Percentiles rank a stretch among this genome's conserved stretches.
These are phyloP conservation scores for Serripes groenlandicus DNA, from an alignment of 2,888 invertebrate species.

Conservation along the genomic window DNA sequence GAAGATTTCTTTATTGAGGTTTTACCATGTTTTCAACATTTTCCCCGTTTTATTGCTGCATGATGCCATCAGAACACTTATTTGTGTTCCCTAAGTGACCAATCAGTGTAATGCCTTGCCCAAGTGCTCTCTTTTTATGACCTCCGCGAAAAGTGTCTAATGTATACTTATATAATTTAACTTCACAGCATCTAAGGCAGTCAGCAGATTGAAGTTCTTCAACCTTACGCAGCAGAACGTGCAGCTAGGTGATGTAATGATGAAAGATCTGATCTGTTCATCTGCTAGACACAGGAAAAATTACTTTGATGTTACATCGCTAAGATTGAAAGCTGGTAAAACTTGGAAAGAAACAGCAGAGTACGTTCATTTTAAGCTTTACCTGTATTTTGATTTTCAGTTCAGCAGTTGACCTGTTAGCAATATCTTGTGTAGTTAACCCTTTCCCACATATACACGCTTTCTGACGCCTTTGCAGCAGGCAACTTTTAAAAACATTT, in stretches of 20 bases:
- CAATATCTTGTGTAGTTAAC: no score
- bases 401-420: no score
- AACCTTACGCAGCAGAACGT: constrained; percentile 66
- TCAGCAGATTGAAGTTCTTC: constrained; percentile 70
- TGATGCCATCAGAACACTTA: no score
- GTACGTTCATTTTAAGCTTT: no score
- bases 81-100: background rate
- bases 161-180: background rate
- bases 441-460: no score
- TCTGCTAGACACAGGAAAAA: constrained; percentile 66
- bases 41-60: no score
- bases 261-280: constrained; percentile 64
- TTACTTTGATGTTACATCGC: constrained; percentile 69
- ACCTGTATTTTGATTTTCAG: no score
- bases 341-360: constrained; percentile 75
- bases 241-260: constrained; percentile 67
- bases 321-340: constrained; percentile 68
- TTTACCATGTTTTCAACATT: no score
- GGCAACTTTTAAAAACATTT: no score
- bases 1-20: background rate
- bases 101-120: background rate
- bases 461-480: no score
- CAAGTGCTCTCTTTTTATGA: background rate
- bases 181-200: constrained; percentile 66
- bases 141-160: background rate